These are phyloP conservation scores for Pomatostomus ruficeps DNA, from an alignment of 2,113 vertebrate genomes.

Conservation along the genomic window DNA sequence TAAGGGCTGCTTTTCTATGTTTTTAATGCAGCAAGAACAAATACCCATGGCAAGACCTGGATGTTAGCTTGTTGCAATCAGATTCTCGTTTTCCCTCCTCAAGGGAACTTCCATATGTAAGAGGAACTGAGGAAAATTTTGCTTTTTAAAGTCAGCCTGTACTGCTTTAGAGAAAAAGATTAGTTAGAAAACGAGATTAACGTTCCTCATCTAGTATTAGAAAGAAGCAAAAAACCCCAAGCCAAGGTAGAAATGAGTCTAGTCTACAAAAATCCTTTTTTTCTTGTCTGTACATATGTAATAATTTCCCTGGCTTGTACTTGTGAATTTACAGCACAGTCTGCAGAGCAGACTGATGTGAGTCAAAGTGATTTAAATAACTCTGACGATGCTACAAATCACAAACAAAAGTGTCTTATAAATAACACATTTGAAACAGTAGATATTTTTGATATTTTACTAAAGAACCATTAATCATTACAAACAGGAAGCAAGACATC, in stretches of 20 bases:
- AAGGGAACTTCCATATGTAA: background rate
- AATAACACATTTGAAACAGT: background rate
- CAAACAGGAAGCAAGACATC: background rate
- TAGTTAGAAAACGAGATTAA: background rate
- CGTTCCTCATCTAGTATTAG: background rate
- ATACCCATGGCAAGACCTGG: background rate
- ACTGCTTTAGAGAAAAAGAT: background rate
- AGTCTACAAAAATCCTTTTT: background rate
- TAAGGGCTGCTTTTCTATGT: background rate
- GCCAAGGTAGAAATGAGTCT: background rate
- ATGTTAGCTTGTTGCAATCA: background rate
- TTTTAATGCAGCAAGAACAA: background rate
- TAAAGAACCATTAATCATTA: background rate
- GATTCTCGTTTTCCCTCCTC: background rate
- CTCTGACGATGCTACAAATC: background rate
- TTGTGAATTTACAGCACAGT: background rate
- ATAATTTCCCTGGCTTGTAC: background rate
- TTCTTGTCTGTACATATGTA: background rate
- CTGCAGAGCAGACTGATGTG: background rate
- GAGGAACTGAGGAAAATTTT: background rate
- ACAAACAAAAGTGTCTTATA: background rate
- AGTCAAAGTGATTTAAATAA: background rate
- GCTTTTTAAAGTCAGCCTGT: background rate
- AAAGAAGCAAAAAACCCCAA: background rate
- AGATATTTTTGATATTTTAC: background rate